Evolutionary conservation across 2,113 vertebrate genomes (phyloP), one percentile per base, ranked within the genome.

Genomic region (Porphyrio hochstetteri): DNA sequence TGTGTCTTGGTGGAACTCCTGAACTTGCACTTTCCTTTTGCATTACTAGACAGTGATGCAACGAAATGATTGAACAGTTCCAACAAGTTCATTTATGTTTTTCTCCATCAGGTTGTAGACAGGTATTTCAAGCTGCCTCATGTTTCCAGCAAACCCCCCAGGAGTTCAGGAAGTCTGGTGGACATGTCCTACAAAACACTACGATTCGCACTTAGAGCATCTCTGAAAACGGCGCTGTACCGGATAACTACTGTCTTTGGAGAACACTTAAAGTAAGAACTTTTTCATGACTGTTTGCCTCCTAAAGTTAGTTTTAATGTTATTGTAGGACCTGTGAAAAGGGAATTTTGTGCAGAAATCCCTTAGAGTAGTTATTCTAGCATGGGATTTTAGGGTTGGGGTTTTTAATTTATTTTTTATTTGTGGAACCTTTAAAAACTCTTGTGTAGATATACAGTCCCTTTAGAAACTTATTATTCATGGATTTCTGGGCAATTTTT

Each of bases 51-150:
- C 60, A 29, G 40, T 50, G 40, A 40, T 9, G 4, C 53, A 27
- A 60, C 55, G 29, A 91, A 88, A 40, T n/a, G 35, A 75, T 28
- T 69, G 52, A 88, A 7, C 4, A 63, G 40, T 20, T 63, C 29
- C 82, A 65, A 68, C 4, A 46, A 78, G 13, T 36, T 88, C 15
- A 7, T 61, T 46, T 60, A 4, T n/a, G n/a, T 61, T 86, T 94
- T 76, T 90, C 81, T 65, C 76, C 38, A 63, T 95, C 96, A 99
- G 99, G 99, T 99, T 5, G 98, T 99, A 5, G 99, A 99, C 91
- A 98, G 99, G n/a, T 98, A 99, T 96, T 99, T 99, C 96, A 99
- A 99, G 93, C 98, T 99, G 93, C 99, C 99, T 81, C 99, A 99
- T 17, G 99, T 98, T 77, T 99, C 99, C 74, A 99, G 99, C 94